Percentiles rank a stretch among this genome's conserved stretches.
phyloP scores from a whole-genome alignment of 2,888 invertebrate genomes.

The Galeopsomyia nigrocyanea region DNA sequence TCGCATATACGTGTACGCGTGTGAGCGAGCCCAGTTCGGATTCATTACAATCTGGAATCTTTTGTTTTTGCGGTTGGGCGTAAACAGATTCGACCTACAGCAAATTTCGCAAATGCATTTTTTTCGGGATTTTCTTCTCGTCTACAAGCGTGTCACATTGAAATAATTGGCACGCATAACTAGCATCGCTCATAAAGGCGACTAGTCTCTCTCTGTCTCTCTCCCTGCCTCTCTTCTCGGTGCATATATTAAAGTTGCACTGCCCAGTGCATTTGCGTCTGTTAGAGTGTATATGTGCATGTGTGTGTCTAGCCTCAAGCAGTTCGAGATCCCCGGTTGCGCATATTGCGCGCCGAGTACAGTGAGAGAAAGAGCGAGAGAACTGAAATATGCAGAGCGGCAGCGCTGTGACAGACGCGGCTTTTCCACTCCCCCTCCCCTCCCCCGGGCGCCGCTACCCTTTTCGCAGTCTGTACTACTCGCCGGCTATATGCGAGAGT shows the following conservation, averaged over 20 bases:
- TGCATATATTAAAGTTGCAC: no score
- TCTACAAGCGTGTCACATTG: no score
- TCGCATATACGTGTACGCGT: neutral
- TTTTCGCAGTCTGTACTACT: conserved; percentile 12
- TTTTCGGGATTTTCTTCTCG: neutral
- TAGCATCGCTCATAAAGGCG: no score
- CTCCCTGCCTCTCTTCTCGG: no score
- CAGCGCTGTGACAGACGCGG: conserved; percentile 26
- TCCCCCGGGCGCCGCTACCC: neutral
- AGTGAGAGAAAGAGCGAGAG: conserved; percentile 7
- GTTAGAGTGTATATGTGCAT: no score
- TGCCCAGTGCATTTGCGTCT: no score
- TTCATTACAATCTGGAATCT: conserved; percentile 18
- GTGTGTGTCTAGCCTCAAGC: neutral
- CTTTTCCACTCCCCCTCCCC: conserved; percentile 16
- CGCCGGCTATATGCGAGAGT: neutral
- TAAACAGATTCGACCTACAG: conserved; percentile 5
- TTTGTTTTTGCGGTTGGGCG: conserved; percentile 10
- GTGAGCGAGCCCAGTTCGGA: conserved; percentile 6
- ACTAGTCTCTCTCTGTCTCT: no score
- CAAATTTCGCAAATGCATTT: neutral
- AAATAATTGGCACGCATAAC: no score
- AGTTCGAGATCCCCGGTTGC: conserved; percentile 16
- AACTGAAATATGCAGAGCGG: conserved; percentile 36
- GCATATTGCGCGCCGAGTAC: conserved; percentile 23